Conservation (phyloP, 2,888 invertebrate genomes). For the Vandiemenella viatica region DNA sequence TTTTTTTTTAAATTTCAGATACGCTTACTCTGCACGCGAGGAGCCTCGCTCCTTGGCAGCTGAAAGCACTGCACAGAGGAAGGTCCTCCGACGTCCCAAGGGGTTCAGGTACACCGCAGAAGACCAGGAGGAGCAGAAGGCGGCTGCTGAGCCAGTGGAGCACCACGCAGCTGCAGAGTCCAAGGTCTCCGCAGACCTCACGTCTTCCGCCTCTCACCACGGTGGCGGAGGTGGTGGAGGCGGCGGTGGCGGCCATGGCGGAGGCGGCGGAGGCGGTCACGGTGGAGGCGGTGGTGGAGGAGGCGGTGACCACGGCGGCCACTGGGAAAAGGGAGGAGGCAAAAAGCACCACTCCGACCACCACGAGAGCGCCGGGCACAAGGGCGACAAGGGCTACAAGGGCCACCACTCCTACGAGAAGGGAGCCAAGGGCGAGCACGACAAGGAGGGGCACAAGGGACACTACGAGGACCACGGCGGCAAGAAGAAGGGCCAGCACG, state of each 20-base stretch:
- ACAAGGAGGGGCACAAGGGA: constrained; percentile 46
- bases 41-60: too few species aligned
- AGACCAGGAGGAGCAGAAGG: too few species aligned
- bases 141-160: too few species aligned
- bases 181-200: too few species aligned
- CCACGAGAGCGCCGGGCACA: constrained; percentile 39
- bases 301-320: constrained; percentile 19
- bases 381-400: too few species aligned
- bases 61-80: too few species aligned
- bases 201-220: too few species aligned
- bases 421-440: constrained; percentile 48
- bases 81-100: too few species aligned
- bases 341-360: constrained; percentile 39
- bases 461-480: constrained; percentile 48
- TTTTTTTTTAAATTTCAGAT: too few species aligned
- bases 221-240: neutral
- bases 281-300: constrained; percentile 26
- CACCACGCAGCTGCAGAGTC: too few species aligned
- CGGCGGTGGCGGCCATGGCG: constrained; percentile 3
- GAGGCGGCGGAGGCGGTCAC: constrained; percentile 19
- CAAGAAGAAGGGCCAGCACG: constrained; percentile 42
- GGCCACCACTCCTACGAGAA: constrained; percentile 44
- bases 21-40: too few species aligned
- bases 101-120: too few species aligned
- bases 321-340: constrained; percentile 34